Percentiles rank a stretch among this genome's conserved stretches.
Evolutionary conservation across 2,888 invertebrate species (phyloP).

Genomic region (Horisme vitalbata): DNA sequence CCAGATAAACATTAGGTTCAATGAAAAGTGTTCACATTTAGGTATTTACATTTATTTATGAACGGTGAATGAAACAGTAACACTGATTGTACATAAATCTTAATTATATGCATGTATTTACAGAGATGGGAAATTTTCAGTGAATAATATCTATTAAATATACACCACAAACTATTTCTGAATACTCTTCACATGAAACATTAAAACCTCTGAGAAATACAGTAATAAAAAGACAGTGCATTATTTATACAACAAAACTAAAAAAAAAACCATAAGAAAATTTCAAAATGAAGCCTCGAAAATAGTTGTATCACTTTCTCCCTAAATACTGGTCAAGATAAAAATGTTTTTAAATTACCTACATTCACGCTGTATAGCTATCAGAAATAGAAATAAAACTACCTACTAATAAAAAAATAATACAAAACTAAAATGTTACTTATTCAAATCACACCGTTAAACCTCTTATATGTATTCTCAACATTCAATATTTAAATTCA

Average conservation of each 20-base stretch:
- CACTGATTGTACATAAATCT: slow-evolving; percentile 56
- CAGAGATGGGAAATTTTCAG: slow-evolving; percentile 46
- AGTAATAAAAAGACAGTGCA: slow-evolving; percentile 13
- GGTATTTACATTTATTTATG: slow-evolving; percentile 61
- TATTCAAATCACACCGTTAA: slow-evolving; percentile 66
- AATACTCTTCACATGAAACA: slow-evolving; percentile 47
- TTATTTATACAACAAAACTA: too few species aligned
- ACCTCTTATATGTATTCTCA: slow-evolving; percentile 59
- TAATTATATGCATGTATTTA: slow-evolving; percentile 53
- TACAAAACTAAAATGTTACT: slow-evolving; percentile 55
- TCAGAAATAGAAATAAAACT: slow-evolving; percentile 34
- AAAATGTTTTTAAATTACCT: slow-evolving; percentile 44
- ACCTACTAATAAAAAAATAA: slow-evolving; percentile 48
- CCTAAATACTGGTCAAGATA: slow-evolving; percentile 63
- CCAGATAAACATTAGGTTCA: slow-evolving; percentile 62
- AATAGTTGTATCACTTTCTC: slow-evolving; percentile 66
- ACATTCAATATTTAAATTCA: slow-evolving; percentile 69
- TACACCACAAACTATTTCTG: slow-evolving; percentile 50
- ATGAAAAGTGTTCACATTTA: slow-evolving; percentile 64
- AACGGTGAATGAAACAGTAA: slow-evolving; percentile 49
- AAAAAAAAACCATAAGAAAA: slow-evolving; percentile 41
- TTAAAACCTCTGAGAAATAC: slow-evolving; percentile 30
- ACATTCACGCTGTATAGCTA: slow-evolving; percentile 56
- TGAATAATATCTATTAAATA: slow-evolving; percentile 62
- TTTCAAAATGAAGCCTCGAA: slow-evolving; percentile 64